A percentile compares a stretch with the other conserved stretches of the same genome.
Evolutionary conservation across 92 coral and sea anemone species (phyloP).

Genomic region (Epizoanthus rinbou): DNA sequence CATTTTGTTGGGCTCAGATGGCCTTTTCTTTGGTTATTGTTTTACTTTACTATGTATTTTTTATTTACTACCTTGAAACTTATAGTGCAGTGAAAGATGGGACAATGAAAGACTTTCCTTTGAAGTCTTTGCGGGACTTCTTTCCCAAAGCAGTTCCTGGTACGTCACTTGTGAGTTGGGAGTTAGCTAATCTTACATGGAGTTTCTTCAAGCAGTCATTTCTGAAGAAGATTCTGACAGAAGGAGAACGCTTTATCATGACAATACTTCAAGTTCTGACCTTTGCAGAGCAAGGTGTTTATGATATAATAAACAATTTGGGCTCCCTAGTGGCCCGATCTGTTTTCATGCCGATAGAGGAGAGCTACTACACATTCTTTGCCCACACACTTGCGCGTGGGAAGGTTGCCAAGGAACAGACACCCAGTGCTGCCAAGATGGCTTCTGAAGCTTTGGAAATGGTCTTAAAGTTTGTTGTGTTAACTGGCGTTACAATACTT

Average conservation of each 20-base stretch:
- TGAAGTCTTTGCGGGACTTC: slow-evolving; percentile 70
- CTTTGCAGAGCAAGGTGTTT: slow-evolving; percentile 97
- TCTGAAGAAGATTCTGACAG: slow-evolving; percentile 92
- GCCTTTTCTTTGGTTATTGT: slow-evolving; percentile 79
- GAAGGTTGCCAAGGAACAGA: slow-evolving; percentile 74
- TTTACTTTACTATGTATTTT: slow-evolving; percentile 78
- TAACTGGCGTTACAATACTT: slow-evolving; percentile 87
- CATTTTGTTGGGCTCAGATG: slow-evolving; percentile 92
- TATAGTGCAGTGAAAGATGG: slow-evolving; percentile 19
- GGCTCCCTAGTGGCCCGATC: slow-evolving; percentile 96
- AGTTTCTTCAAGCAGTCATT: slow-evolving; percentile 98
- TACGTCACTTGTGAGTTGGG: slow-evolving; percentile 68
- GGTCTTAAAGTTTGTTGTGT: slow-evolving; percentile 86
- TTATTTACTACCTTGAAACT: slow-evolving; percentile 56
- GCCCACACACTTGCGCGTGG: slow-evolving; percentile 86
- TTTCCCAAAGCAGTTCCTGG: slow-evolving; percentile 62
- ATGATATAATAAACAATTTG: slow-evolving; percentile 92
- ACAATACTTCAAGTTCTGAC: slow-evolving; percentile 90
- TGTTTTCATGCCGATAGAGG: slow-evolving; percentile 96
- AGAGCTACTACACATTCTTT: slow-evolving; percentile 95
- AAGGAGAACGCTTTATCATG: slow-evolving; percentile 98
- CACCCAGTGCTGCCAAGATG: slow-evolving; percentile 66
- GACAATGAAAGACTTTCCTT: slow-evolving; percentile 67
- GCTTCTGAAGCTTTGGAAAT: slow-evolving; percentile 90
- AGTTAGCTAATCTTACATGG: slow-evolving; percentile 85